These are phyloP conservation scores for Drosophila nasuta DNA, from an alignment of 1,140 invertebrate species.

Conservation along the genomic window DNA sequence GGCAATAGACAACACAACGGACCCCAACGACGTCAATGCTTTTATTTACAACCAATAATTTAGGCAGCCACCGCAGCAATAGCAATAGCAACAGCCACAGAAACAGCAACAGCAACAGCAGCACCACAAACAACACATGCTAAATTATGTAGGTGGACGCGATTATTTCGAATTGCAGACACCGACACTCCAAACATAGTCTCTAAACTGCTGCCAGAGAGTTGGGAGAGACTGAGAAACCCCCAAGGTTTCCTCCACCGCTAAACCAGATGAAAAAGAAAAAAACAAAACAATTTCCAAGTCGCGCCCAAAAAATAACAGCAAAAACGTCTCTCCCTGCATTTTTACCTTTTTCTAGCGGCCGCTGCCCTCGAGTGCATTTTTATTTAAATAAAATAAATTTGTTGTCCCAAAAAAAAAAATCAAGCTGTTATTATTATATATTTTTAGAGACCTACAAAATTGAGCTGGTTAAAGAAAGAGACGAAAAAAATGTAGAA, in stretches of 20 bases:
- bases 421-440: background rate
- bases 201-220: background rate
- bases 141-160: slow-evolving; percentile 81
- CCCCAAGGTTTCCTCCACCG: slow-evolving; percentile 38
- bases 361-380: slow-evolving; percentile 58
- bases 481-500: background rate
- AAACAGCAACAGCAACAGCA: slow-evolving; percentile 50
- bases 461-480: background rate
- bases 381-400: slow-evolving; percentile 79
- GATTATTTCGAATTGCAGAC: slow-evolving; percentile 72
- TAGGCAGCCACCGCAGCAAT: slow-evolving; percentile 44
- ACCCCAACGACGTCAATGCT: slow-evolving; percentile 47
- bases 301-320: slow-evolving; percentile 72
- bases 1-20: slow-evolving; percentile 66
- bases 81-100: slow-evolving; percentile 10
- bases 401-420: slow-evolving; percentile 52
- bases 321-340: slow-evolving; percentile 29
- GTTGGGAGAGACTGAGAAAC: slow-evolving; percentile 3
- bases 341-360: background rate
- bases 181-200: slow-evolving; percentile 43
- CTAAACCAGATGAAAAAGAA: slow-evolving; percentile 28
- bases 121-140: slow-evolving; percentile 61
- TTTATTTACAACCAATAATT: slow-evolving; percentile 81
- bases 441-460: slow-evolving; percentile 63
- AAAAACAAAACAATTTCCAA: slow-evolving; percentile 50